These are phyloP conservation scores for Eristalinus aeneus DNA, from an alignment of 2,888 invertebrate genomes.

Conservation along the genomic window DNA sequence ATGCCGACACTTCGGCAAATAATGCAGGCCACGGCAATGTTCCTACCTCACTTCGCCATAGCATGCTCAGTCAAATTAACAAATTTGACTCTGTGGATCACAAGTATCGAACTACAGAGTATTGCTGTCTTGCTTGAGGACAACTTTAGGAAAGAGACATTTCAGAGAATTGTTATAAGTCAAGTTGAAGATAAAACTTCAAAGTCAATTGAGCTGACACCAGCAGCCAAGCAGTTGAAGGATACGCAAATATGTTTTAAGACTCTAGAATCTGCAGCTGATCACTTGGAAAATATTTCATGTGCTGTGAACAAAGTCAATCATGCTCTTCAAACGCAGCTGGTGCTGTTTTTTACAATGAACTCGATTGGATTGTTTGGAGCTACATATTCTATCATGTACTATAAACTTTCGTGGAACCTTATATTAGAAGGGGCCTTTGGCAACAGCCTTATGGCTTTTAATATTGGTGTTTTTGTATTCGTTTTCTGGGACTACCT, in stretches of 20 bases:
- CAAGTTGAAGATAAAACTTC: background rate
- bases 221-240: background rate
- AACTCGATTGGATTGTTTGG: constrained; percentile 76
- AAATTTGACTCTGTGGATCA: constrained; percentile 73
- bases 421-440: constrained; percentile 73
- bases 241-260: background rate
- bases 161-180: background rate
- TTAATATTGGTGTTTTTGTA: constrained; percentile 74
- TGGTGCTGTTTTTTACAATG: constrained; percentile 73
- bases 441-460: constrained; percentile 75
- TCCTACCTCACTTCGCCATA: constrained; percentile 76
- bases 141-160: constrained; percentile 17
- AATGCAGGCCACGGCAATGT: constrained; percentile 75
- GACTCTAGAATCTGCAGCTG: constrained; percentile 38
- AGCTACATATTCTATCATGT: constrained; percentile 73
- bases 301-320: constrained; percentile 62
- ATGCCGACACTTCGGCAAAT: constrained; percentile 75
- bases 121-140: constrained; percentile 53
- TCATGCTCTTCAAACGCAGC: constrained; percentile 72
- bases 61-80: constrained; percentile 72
- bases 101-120: constrained; percentile 68
- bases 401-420: constrained; percentile 75
- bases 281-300: constrained; percentile 69
- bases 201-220: constrained; percentile 12
- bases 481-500: constrained; percentile 76